A percentile compares a stretch with the other conserved stretches of the same genome.
Conservation (phyloP, 1,140 invertebrate species). For the Drosophila seguyi region DNA sequence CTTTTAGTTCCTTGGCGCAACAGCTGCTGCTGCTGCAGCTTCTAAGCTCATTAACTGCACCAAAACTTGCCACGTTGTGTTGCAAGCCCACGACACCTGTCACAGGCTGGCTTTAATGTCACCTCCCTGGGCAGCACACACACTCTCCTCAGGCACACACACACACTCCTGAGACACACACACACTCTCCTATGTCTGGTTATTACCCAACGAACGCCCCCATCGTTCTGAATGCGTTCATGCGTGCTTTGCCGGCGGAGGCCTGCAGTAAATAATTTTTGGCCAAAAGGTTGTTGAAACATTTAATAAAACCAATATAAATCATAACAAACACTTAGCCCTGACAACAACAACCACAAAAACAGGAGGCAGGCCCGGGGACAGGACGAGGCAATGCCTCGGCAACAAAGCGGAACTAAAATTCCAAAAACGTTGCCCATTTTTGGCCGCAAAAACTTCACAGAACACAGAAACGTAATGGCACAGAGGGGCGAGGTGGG, state of each 20-base stretch:
- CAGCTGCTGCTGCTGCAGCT: conserved; percentile 31
- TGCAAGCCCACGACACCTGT: conserved; percentile 31
- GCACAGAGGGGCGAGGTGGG: conserved; percentile 6
- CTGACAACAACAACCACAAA: conserved; percentile 53
- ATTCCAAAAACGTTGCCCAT: conserved; percentile 81
- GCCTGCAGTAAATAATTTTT: conserved; percentile 80
- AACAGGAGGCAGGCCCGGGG: neutral
- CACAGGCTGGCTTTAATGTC: conserved; percentile 38
- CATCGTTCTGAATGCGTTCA: conserved; percentile 35
- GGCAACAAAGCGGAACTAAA: conserved; percentile 81
- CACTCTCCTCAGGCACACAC: neutral
- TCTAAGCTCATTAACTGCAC: conserved; percentile 48
- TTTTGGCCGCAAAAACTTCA: conserved; percentile 77
- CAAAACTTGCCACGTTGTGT: conserved; percentile 36
- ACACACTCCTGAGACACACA: neutral
- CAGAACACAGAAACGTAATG: conserved; percentile 43
- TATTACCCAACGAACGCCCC: conserved; percentile 10
- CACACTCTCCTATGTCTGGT: conserved; percentile 12
- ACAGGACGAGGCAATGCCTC: neutral
- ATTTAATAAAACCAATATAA: conserved; percentile 84
- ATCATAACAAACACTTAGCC: conserved; percentile 83
- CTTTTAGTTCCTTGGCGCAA: conserved; percentile 9
- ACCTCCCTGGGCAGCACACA: conserved; percentile 1
- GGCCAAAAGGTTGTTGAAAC: conserved; percentile 81
- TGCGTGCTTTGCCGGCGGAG: conserved; percentile 39